Conservation (phyloP, 2,797 vertebrate genomes). For the Arctocebus calabarensis region DNA sequence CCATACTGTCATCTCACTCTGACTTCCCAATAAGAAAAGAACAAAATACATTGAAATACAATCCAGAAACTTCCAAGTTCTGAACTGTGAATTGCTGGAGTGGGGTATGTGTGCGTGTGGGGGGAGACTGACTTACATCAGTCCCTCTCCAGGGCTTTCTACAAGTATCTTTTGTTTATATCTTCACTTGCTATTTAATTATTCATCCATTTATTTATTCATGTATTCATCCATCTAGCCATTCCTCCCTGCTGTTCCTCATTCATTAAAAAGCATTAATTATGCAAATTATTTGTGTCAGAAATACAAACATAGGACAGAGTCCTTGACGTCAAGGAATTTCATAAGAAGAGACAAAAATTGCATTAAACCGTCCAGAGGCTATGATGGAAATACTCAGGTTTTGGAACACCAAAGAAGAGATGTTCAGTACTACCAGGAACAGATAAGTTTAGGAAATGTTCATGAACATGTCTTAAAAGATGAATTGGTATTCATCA, state of each 20-base stretch:
- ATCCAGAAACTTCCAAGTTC: slow-evolving; percentile 31
- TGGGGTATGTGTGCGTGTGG: rapidly evolving
- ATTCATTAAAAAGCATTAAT: slow-evolving; percentile 4
- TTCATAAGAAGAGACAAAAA: background rate
- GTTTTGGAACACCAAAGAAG: background rate
- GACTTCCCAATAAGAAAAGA: slow-evolving; percentile 1
- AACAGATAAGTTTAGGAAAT: background rate
- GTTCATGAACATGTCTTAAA: background rate
- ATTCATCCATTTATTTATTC: background rate
- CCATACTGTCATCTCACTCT: background rate
- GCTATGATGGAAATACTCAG: background rate
- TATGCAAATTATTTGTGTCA: background rate
- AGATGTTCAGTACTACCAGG: background rate
- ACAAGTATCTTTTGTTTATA: background rate
- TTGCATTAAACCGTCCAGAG: background rate
- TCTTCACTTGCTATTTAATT: background rate
- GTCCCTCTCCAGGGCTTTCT: background rate
- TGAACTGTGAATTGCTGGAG: background rate
- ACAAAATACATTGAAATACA: background rate
- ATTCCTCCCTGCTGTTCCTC: background rate
- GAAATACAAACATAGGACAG: background rate
- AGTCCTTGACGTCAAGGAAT: slow-evolving; percentile 19
- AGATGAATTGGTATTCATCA: background rate
- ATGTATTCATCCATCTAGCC: background rate
- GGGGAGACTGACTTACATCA: background rate